Evolutionary conservation across 2,888 invertebrate species (phyloP).

Genomic region (Shargacucullia verbasci): DNA sequence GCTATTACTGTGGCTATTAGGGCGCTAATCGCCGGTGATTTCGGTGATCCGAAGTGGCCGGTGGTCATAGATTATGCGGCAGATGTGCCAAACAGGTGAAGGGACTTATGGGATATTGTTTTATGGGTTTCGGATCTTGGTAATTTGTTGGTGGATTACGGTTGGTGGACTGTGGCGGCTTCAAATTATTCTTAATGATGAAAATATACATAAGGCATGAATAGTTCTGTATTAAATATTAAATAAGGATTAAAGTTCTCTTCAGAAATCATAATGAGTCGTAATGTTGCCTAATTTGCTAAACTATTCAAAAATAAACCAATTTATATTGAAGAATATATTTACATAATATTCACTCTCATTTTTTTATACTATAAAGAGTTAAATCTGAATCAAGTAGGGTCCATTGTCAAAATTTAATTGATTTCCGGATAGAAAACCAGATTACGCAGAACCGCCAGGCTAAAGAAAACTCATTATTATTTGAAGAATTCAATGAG

Average conservation of each 20-base stretch:
- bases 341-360: background rate
- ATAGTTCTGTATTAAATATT: too few relatives aligned
- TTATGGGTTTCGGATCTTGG: constrained; percentile 43
- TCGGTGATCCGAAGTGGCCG: constrained; percentile 59
- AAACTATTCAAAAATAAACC: too few relatives aligned
- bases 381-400: constrained; percentile 16
- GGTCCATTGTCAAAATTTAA: constrained; percentile 50
- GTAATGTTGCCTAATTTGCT: too few relatives aligned
- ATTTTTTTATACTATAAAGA: constrained; percentile 10
- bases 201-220: background rate
- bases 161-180: background rate
- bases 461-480: constrained; percentile 41
- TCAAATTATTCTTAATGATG: background rate
- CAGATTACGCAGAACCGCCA: constrained; percentile 36
- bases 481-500: constrained; percentile 35
- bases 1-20: constrained; percentile 71
- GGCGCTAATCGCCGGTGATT: constrained; percentile 68
- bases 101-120: constrained; percentile 46
- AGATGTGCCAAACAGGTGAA: constrained; percentile 56
- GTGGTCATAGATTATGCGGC: constrained; percentile 53
- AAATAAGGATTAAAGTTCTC: too few relatives aligned
- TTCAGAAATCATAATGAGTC: too few relatives aligned
- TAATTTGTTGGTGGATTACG: constrained; percentile 38
- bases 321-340: too few relatives aligned
- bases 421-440: constrained; percentile 43